phyloP scores from a whole-genome alignment of 2,113 vertebrate genomes.

The Merops nubicus region DNA sequence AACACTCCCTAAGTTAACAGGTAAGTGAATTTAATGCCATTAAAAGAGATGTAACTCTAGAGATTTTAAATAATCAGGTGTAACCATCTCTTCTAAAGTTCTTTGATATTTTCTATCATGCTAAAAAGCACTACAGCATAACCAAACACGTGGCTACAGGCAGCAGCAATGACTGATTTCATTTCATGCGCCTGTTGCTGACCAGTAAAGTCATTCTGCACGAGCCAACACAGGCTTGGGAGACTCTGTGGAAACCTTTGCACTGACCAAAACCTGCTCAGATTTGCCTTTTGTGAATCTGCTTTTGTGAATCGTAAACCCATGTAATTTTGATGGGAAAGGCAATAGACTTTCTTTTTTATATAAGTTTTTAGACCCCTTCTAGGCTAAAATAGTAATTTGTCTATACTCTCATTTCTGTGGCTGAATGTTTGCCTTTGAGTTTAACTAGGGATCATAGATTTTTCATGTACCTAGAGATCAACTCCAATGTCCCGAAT shows the following conservation, averaged over 20 bases:
- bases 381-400: neutral
- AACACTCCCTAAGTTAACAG: slow-evolving; percentile 74
- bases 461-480: neutral
- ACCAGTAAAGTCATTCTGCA: slow-evolving; percentile 20
- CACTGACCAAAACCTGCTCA: neutral
- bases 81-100: slow-evolving; percentile 68
- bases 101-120: slow-evolving; percentile 33
- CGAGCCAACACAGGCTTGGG: neutral
- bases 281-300: neutral
- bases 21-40: slow-evolving; percentile 70
- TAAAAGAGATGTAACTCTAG: slow-evolving; percentile 69
- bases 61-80: slow-evolving; percentile 73
- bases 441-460: neutral
- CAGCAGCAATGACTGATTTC: slow-evolving; percentile 55
- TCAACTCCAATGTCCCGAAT: neutral
- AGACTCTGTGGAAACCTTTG: slow-evolving; percentile 34
- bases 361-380: neutral
- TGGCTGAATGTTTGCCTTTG: neutral
- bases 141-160: slow-evolving; percentile 39
- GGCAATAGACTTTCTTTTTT: neutral
- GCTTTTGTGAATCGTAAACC: neutral
- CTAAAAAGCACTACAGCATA: slow-evolving; percentile 54
- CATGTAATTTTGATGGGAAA: neutral
- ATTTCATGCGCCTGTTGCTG: slow-evolving; percentile 18
- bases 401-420: neutral